phyloP scores from a whole-genome alignment of 2,888 invertebrate species.

The Drosophila monieri region DNA sequence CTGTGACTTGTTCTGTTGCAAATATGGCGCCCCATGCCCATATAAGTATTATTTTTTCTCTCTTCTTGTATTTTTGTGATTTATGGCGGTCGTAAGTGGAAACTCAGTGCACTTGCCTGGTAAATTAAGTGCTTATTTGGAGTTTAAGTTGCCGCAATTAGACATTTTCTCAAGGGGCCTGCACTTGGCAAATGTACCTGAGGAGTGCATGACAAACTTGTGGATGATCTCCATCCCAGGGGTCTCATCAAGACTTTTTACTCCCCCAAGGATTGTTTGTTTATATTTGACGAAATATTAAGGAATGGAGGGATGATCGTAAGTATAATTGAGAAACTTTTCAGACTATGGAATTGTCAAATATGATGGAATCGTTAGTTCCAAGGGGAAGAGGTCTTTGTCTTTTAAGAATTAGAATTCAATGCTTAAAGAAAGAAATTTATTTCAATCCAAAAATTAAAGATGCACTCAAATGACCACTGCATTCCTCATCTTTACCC shows the following conservation, averaged over 20 bases:
- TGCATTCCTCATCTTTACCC: neutral
- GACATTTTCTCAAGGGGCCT: slow-evolving; percentile 59
- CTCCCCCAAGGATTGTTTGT: slow-evolving; percentile 12
- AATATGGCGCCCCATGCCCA: slow-evolving; percentile 41
- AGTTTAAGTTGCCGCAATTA: slow-evolving; percentile 75
- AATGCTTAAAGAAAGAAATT: neutral
- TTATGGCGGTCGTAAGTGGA: slow-evolving; percentile 57
- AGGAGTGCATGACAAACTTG: slow-evolving; percentile 36
- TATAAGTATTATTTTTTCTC: slow-evolving; percentile 18
- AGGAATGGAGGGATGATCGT: slow-evolving; percentile 1
- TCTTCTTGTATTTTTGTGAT: slow-evolving; percentile 33
- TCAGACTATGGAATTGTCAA: slow-evolving; percentile 30
- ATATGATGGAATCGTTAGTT: slow-evolving; percentile 22
- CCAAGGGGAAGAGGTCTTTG: neutral
- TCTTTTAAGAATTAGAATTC: neutral
- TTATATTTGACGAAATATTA: slow-evolving; percentile 17
- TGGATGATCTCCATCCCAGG: slow-evolving; percentile 21
- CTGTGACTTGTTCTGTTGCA: slow-evolving; percentile 35
- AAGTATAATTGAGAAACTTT: slow-evolving; percentile 43
- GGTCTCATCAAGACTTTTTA: slow-evolving; percentile 21
- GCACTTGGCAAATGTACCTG: slow-evolving; percentile 48
- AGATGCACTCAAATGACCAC: neutral
- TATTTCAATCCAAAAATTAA: no score
- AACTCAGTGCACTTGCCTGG: slow-evolving; percentile 67
- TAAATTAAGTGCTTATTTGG: slow-evolving; percentile 76